Base-by-base conservation (phyloP, 2,113 vertebrate genomes). In the Chaetodon trifascialis region DNA sequence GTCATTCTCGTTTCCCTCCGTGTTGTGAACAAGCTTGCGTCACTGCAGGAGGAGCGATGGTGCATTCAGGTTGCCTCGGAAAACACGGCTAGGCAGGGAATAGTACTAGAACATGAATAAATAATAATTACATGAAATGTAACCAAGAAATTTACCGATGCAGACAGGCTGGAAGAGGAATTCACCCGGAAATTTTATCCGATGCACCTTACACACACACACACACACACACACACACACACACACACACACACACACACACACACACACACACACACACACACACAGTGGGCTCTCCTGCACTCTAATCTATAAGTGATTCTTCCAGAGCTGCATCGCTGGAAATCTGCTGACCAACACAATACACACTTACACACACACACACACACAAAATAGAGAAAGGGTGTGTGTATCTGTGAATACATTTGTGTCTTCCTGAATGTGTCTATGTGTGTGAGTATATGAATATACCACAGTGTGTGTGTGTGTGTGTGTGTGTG, bases 281-380 rank as follows among this genome's bases (percentile, higher is more conserved):
- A 52, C 60, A 58, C 66, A 80, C 23, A 73, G 4, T 11, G 7
- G 52, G 73, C 72, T 77, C 76, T 65, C 62, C 65, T 67, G 66
- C 80, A 84, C 79, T 85, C 62, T 82, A 85, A 90, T 90, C 89
- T 83, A 90, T 86, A 86, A 88, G 86, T 88, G 81, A 90, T 88
- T 88, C 86, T 79, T 85, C 81, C 82, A 88, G 84, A 86, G 86
- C 80, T 52, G 88, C 79, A 90, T 90, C 88, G 55, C 80, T 80
- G 79, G 73, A 87, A 80, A 88, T 85, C 81, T 87, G 84, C 86
- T 86, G 77, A 86, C 86, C 76, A 73, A 83, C 79, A 85, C 87
- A 88, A 80, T 63, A 73, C 47, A 80, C 74, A 69, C 83, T 63
- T 36, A 59, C 56, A 59, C 66, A 40, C 55, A 63, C 63, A 76